Evolutionary conservation across 2,113 vertebrate genomes (phyloP), one percentile per base, ranked within the genome.

Genomic region (Salvelinus sp.): DNA sequence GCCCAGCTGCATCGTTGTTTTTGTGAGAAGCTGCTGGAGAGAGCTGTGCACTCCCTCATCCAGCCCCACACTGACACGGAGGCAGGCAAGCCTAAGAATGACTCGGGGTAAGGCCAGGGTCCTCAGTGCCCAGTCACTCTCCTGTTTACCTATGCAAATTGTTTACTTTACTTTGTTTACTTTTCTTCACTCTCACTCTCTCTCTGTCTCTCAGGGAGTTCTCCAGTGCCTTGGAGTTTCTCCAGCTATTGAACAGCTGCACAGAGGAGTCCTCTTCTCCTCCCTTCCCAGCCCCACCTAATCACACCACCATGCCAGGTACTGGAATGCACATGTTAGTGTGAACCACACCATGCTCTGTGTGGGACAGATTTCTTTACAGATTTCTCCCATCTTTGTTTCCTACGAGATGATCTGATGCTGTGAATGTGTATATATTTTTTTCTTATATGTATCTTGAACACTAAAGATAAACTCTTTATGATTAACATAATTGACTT

Each of bases 1-100:
- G 95, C 96, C 38, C 98, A 99, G 88, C 95, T 99, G 74, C 96
- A 98, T 89, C 95, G 96, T 85, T 95, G 95, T 0, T 99, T 98
- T 90, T 99, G 98, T 90, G 95, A 95, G 91, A 97, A 96, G 84
- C 94, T 99, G 50, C 83, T 99, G 30, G 96, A 98, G 81, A 91
- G 92, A 92, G 97, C 97, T 0, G 93, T 98, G 75, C 96, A 96
- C 87, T 95, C 96, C 0, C 93, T 99, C 0, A 95, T 98, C 86
- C 96, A 98, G 69, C 97, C 98, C 2, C 95, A 95, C 82, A 85
- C 93, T 72, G 93, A 94, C 80, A 74, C 79, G 9, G 54, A 16
- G 38, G 7, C 23, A 44, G 13, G 23, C 88, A 81, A 60, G 82
- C 44, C 75, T 62, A 0, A 92, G 89, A 60, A 86, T 0, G 83